phyloP scores from a whole-genome alignment of 2,113 vertebrate species.

The Chaetodon trifascialis region DNA sequence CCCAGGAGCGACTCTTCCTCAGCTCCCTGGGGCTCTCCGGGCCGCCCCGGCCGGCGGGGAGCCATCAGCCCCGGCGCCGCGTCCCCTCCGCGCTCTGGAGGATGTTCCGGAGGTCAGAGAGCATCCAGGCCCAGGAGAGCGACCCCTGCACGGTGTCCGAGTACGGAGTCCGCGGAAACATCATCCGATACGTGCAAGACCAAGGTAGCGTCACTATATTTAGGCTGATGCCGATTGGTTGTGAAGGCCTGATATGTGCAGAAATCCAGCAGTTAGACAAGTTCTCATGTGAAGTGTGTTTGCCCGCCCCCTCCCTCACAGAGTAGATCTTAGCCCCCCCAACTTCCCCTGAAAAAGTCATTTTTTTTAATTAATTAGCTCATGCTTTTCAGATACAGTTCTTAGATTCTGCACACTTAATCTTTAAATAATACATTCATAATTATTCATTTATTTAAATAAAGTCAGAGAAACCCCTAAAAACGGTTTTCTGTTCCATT shows the following conservation, averaged over 20 bases:
- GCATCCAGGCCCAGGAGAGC: conserved; percentile 10
- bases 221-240: not conserved
- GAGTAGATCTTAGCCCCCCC: not conserved
- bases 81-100: conserved; percentile 90
- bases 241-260: too few species aligned
- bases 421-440: not conserved
- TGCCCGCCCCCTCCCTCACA: too few species aligned
- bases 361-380: not conserved
- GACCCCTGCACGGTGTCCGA: conserved; percentile 89
- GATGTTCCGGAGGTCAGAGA: conserved; percentile 83
- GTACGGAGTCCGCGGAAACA: conserved; percentile 91
- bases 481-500: not conserved
- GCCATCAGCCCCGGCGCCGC: conserved; percentile 30
- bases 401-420: not conserved
- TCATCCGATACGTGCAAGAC: conserved; percentile 89
- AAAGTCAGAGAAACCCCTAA: not conserved
- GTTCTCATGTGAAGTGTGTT: too few species aligned
- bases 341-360: too few species aligned
- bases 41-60: conserved; percentile 69
- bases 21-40: conserved; percentile 84
- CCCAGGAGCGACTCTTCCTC: conserved; percentile 81
- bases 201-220: conserved; percentile 82
- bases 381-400: not conserved
- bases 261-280: too few species aligned
- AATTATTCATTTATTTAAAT: not conserved